A percentile compares a stretch with the other conserved stretches of the same genome.
These are phyloP conservation scores for Carduelis carduelis DNA, from an alignment of 2,797 vertebrate species.

Conservation along the genomic window DNA sequence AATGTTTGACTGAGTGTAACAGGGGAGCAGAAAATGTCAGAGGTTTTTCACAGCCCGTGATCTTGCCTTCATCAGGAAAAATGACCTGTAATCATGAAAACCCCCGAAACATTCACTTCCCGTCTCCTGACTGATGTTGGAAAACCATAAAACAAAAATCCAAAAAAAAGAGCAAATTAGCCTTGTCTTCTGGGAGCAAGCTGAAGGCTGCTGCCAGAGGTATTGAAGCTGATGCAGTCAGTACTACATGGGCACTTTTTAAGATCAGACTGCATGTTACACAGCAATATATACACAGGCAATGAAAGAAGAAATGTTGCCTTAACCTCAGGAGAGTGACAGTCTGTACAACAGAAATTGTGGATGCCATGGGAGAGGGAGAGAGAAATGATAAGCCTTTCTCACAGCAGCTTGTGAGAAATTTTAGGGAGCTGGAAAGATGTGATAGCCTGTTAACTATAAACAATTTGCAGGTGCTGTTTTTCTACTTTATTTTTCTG, in stretches of 20 bases:
- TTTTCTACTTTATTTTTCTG: too few relatives aligned
- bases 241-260: neutral
- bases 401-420: too few relatives aligned
- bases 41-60: neutral
- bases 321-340: neutral
- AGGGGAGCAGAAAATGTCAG: neutral
- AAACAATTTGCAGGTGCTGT: too few relatives aligned
- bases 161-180: neutral
- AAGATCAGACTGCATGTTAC: neutral
- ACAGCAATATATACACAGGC: neutral
- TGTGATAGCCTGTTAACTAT: too few relatives aligned
- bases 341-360: neutral
- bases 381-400: too few relatives aligned
- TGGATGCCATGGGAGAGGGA: too few relatives aligned
- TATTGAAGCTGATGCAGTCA: neutral
- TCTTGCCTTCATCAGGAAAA: neutral
- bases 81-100: neutral
- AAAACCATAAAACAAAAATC: neutral
- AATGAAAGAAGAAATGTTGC: neutral
- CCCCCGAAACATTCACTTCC: neutral
- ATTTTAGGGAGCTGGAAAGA: too few relatives aligned
- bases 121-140: neutral
- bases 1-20: neutral
- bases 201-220: neutral
- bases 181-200: neutral